Evolutionary conservation across 2,113 vertebrate genomes (phyloP), one percentile per base, ranked within the genome.

Genomic region (Parus major): DNA sequence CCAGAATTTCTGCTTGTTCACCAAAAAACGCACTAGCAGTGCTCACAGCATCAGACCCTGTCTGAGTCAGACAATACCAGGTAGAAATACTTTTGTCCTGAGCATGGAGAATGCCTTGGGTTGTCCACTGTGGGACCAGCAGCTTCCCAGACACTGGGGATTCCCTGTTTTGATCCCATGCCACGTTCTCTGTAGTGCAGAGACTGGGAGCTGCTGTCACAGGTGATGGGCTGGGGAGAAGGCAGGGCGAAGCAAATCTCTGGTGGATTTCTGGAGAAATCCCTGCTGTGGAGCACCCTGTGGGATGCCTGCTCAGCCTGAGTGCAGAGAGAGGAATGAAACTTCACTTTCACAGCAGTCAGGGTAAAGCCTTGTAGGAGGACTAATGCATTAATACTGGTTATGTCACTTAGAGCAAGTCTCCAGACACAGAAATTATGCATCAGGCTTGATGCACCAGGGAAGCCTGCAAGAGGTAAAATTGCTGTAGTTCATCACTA

Each of bases 121-220:
- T 28, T 70, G 46, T 52, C 42, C 3, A 1, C 31, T 5, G 1
- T 44, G 24, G 28, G 59, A 22, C 66, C 5, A 14, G 56, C 56
- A 46, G 61, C 76, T 88, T 75, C 52, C 41, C 0, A 0, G 21
- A 6, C 14, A 4, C 71, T 15, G 56, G 8, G 21, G 4, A 18
- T 57, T 65, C 28, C 35, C 41, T 5, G 0, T 50, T 72, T 46
- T 16, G 21, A 39, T 52, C 35, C 44, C 36, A 27, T 55, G 23
- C 42, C 31, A 6, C 0, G 0, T 12, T 77, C 44, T 33, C 49
- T 64, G 15, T 2, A 2, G 21, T 17, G 25, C 24, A 42, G 55
- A 64, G n/a, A 3, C 44, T 39, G 35, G 42, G 60, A 15, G 9
- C 41, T 69, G 55, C 41, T 88, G 59, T 42, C 15, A 29, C 9